Base-by-base conservation (phyloP, 2,797 vertebrate species). In the Cichlasoma orientale region DNA sequence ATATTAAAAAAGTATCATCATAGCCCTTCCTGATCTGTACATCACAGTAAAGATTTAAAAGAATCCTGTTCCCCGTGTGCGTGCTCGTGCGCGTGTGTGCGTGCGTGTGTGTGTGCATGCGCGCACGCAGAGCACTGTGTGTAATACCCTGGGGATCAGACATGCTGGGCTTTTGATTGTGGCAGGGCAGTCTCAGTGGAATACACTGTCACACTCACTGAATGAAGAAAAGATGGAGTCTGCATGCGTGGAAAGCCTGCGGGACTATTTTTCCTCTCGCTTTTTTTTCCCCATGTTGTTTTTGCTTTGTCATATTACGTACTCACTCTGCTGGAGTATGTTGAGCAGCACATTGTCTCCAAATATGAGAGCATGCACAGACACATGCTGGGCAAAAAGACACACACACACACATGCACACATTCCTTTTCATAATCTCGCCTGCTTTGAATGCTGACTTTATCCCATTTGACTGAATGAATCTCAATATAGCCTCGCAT, bases 381-480 rank as follows among this genome's bases (percentile, higher is more conserved):
- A 41, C 54, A 56, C 56, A 56, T 56, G 47, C 18, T 50, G 47
- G 7, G 47, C 7, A 56, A 55, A 55, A 25, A 41, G 11, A 44
- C 25, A 33, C 36, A 50, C 14, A 55, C 23, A 53, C 27, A 14
- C 36, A 50, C 23, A 58, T 16, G 13, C 36, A 33, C 56, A 19
- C 13, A 36, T 27, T 7, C 31, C 27, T 38, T 54, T 44, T 77
- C 44, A 29, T 76, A 79, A 79, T 86, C 68, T 77, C 44, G 56
- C 9, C 56, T 31, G 47, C 74, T 72, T 74, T 83, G 78, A 89
- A 78, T 54, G 7, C 78, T 44, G 63, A 78, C 78, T 78, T 78
- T 56, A 77, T 85, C 72, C 69, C 33, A 58, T 89, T 70, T 83
- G 82, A 88, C 80, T 72, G 81, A 78, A 56, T 61, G 71, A 80